Conservation (phyloP, 2,797 vertebrate genomes). For the Lagocephalus sceleratus region DNA sequence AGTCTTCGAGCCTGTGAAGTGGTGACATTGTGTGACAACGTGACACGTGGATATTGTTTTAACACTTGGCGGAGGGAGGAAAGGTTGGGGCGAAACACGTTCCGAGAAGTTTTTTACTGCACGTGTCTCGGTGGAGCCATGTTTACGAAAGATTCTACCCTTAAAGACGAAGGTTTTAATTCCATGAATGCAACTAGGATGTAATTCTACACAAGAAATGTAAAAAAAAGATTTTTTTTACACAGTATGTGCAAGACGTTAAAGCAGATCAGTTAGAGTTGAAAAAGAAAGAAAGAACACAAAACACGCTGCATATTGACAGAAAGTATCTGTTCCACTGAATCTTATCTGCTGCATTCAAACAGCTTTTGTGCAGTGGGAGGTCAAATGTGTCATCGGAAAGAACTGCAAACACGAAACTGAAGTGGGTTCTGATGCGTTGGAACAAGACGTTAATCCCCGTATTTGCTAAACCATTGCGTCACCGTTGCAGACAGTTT, state of each 20-base stretch:
- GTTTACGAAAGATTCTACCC: too few species aligned
- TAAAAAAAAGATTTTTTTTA: conserved; percentile 1
- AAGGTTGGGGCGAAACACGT: conserved; percentile 19
- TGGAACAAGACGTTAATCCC: conserved; percentile 68
- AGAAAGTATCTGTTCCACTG: conserved; percentile 27
- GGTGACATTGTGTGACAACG: conserved; percentile 54
- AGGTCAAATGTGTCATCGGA: conserved; percentile 55
- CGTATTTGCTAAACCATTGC: conserved; percentile 66
- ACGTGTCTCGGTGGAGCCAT: conserved; percentile 7
- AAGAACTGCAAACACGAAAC: conserved; percentile 56
- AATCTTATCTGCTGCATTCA: conserved; percentile 56
- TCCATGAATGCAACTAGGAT: background rate
- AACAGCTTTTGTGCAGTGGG: conserved; percentile 52
- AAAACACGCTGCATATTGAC: conserved; percentile 47
- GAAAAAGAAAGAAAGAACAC: conserved; percentile 16
- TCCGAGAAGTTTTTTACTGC: conserved; percentile 13
- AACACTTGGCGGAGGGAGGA: conserved; percentile 45
- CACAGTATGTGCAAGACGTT: background rate
- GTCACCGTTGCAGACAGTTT: conserved; percentile 51
- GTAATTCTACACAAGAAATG: background rate
- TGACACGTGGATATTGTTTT: conserved; percentile 50
- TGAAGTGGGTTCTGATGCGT: conserved; percentile 53
- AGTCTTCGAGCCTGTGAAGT: conserved; percentile 48
- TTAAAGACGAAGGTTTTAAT: background rate
- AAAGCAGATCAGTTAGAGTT: background rate